Evolutionary conservation across 2,113 vertebrate species (phyloP).

Genomic region (Nansenia antarctica): DNA sequence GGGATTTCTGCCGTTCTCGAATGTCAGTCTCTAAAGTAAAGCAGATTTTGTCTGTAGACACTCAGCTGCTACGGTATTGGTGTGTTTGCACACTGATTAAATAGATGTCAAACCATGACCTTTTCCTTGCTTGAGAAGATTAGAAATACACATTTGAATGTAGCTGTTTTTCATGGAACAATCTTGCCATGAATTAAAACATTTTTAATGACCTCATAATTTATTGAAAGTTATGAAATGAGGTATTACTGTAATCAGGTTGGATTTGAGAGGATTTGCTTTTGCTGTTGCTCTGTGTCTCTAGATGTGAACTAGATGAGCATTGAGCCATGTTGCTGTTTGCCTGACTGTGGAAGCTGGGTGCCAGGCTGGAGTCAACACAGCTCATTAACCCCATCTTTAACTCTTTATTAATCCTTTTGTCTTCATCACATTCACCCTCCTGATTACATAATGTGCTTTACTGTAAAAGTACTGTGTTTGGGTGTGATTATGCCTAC

Average conservation of each 20-base stretch:
- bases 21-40: not conserved
- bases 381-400: constrained; percentile 55
- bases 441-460: not conserved
- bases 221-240: too few relatives aligned
- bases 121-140: not conserved
- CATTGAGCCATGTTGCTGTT: constrained; percentile 58
- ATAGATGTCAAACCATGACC: not conserved
- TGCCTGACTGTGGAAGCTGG: constrained; percentile 55
- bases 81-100: not conserved
- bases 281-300: constrained; percentile 27
- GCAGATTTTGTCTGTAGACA: constrained; percentile 4
- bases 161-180: not conserved
- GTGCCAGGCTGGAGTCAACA: constrained; percentile 41
- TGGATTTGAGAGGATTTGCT: not conserved
- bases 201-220: not conserved
- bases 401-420: not conserved
- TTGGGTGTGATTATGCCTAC: not conserved
- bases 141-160: not conserved
- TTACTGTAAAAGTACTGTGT: not conserved
- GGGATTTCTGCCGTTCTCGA: constrained; percentile 1
- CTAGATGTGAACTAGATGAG: constrained; percentile 56
- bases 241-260: too few relatives aligned
- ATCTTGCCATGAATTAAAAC: not conserved
- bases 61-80: not conserved
- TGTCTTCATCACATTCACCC: not conserved